These are phyloP conservation scores for Orius laevigatus DNA, from an alignment of 1,140 invertebrate genomes.

Conservation along the genomic window DNA sequence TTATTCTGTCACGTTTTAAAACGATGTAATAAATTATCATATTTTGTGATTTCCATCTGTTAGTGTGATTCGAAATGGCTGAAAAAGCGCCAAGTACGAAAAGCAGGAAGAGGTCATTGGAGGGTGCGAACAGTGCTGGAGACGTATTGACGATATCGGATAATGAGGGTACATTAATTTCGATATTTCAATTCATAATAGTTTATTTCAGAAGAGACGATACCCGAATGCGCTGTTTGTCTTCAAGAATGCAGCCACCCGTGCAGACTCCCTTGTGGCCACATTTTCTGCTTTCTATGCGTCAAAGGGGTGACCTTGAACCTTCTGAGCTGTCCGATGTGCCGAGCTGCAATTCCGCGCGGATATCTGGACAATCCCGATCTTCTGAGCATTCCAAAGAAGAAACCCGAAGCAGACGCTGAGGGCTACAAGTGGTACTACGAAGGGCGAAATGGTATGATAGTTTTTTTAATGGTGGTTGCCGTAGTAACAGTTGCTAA, in stretches of 20 bases:
- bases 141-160: too few relatives aligned
- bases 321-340: slow-evolving; percentile 72
- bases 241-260: slow-evolving; percentile 78
- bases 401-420: slow-evolving; percentile 32
- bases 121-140: too few relatives aligned
- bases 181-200: too few relatives aligned
- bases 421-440: slow-evolving; percentile 89
- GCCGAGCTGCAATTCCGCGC: slow-evolving; percentile 60
- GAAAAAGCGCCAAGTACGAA: too few relatives aligned
- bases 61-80: too few relatives aligned
- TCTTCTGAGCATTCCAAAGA: slow-evolving; percentile 40
- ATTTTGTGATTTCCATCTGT: too few relatives aligned
- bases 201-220: too few relatives aligned
- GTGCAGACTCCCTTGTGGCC: slow-evolving; percentile 74
- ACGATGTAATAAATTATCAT: too few relatives aligned
- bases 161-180: too few relatives aligned
- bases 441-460: slow-evolving; percentile 75
- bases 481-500: too few relatives aligned
- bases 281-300: slow-evolving; percentile 92
- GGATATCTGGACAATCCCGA: slow-evolving; percentile 74
- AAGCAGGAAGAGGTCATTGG: too few relatives aligned
- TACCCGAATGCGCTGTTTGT: slow-evolving; percentile 75
- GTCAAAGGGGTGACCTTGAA: slow-evolving; percentile 80
- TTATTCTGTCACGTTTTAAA: too few relatives aligned
- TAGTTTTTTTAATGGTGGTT: slow-evolving; percentile 14